Base-by-base conservation (phyloP, 53 echinoderm and acorn worm genomes). In the Apostichopus leukothele region DNA sequence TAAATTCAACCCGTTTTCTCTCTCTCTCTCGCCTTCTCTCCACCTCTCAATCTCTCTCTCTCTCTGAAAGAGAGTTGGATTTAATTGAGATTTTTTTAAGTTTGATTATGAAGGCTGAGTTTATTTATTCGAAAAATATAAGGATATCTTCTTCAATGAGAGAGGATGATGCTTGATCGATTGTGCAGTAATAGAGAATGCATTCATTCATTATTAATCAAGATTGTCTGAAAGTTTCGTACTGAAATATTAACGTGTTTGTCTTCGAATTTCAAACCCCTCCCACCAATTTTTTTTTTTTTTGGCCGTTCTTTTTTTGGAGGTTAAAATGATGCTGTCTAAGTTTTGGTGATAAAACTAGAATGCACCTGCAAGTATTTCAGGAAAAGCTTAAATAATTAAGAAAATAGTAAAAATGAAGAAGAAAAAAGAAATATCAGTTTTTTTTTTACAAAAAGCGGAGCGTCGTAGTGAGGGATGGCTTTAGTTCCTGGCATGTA, bases 171-270 rank as follows among this genome's bases (percentile, higher is more conserved):
- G 18, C 53, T 20, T 80, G 80, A 80, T 80, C 21, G 80, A 80
- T 80, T 22, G 54, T 20, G 16, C 39, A 16, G 54, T 53, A 53
- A 55, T 19, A 22, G 3, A 7, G 80, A 57, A 80, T 8, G 14
- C 77, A 76, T 80, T 57, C 16, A 80, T 53, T 21, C 54, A 55
- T 80, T 80, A 80, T 52, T 80, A 80, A 80, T 80, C 27, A 26
- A 16, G 50, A 76, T 11, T 50, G 77, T 51, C 51, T 76, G 52
- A 51, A 27, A 39, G 39, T 51, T 76, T 27, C 77, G 14, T 27
- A 76, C 9, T 76, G 77, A 76, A 76, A 26, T 51, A 76, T 76
- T 57, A 57, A 57, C 57, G 7, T 57, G 57, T 57, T 57, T 57
- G 39, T 39, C 39, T 39, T 39, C 39, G 39, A 39, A 39, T 39